Base-by-base conservation (phyloP, 2,888 invertebrate species). In the Drosophila mettleri region DNA sequence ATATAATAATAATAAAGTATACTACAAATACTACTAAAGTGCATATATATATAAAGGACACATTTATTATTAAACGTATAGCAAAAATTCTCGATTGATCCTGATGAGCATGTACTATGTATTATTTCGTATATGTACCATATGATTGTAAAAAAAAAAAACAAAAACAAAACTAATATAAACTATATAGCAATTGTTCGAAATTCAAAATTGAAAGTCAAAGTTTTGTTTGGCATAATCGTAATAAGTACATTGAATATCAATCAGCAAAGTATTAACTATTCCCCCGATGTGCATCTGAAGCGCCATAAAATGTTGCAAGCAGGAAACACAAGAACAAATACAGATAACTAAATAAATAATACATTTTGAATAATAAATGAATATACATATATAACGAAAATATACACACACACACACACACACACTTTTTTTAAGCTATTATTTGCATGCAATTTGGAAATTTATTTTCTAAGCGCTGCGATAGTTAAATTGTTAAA, bases 401-500 rank as follows among this genome's bases (percentile, higher is more conserved):
- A 70, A 61, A 66, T 58, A 60, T 60, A 77, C 54, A 72, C 65
- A 74, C 16, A 24, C n/a, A n/a, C n/a, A n/a, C n/a, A n/a, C n/a
- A n/a, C n/a, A n/a, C n/a, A n/a, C n/a, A n/a, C n/a, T 20, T 48
- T 61, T 74, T 72, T 63, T 52, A 38, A 76, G 67, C 74, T 69
- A 63, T 72, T 69, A 71, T 81, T 74, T 83, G 78, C 72, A 72
- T 74, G 49, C 54, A 38, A 58, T 41, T 80, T 72, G 70, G 73
- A 76, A 65, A 58, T 52, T 31, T 18, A 53, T 68, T 75, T 74
- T 74, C 58, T 39, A 74, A 65, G 68, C n/a, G 69, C 57, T 86
- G 86, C 86, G 77, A 88, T 88, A 87, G 83, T 83, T 83, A 83
- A 83, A 86, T 82, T 83, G 88, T 83, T 83, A 83, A 86, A 83